phyloP scores from a whole-genome alignment of 2,797 vertebrate species.

The Glossophaga mutica region DNA sequence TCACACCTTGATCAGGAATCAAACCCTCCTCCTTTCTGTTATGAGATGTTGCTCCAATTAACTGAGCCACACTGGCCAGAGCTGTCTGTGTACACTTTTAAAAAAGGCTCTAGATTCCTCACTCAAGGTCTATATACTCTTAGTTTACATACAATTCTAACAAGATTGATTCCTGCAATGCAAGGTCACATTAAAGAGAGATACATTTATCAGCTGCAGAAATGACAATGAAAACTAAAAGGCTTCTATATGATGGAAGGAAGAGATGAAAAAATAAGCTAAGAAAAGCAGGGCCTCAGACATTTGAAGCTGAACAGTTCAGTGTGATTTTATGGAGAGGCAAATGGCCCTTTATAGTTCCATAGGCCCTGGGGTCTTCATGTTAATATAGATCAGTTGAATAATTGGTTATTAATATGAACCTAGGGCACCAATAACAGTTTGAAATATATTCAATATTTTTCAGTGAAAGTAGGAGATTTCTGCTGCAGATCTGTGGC shows the following conservation, averaged over 20 bases:
- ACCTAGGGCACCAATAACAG: neutral
- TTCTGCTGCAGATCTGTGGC: neutral
- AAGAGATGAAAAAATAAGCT: neutral
- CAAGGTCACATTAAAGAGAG: neutral
- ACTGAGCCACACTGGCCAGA: neutral
- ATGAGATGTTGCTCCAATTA: neutral
- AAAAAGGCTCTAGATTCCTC: neutral
- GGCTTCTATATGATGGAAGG: neutral
- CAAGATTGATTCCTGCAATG: neutral
- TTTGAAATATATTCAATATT: neutral
- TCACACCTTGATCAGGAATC: neutral
- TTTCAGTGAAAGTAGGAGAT: neutral
- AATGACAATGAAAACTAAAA: neutral
- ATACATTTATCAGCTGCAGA: neutral
- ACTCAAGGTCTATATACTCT: neutral
- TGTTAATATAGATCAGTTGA: slow-evolving; percentile 9
- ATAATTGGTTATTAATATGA: slow-evolving; percentile 46
- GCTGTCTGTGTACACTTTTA: neutral
- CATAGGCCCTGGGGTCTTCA: neutral
- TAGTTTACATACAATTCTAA: neutral
- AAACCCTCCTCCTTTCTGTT: neutral
- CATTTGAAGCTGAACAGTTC: neutral
- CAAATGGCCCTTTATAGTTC: neutral
- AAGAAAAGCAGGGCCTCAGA: neutral
- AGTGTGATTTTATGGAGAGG: slow-evolving; percentile 1